Evolutionary conservation across 2,797 vertebrate species (phyloP).

Genomic region (Thalassophryne amazonica): DNA sequence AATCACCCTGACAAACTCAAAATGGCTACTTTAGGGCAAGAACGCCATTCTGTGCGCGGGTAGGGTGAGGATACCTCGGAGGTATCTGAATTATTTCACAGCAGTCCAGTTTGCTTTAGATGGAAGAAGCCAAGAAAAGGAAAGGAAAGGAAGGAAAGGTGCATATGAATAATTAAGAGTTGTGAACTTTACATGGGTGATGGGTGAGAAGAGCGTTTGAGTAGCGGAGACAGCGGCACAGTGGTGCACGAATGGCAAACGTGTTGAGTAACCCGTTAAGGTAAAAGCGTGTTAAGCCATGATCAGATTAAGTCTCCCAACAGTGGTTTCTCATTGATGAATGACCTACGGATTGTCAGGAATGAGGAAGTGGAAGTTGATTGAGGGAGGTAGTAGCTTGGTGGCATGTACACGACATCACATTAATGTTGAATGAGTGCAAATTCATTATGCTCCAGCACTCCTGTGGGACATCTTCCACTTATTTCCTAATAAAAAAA

Average conservation of each 20-base stretch:
- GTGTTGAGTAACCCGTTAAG: slow-evolving; percentile 17
- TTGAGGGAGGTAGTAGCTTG: slow-evolving; percentile 38
- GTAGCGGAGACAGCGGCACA: slow-evolving; percentile 1
- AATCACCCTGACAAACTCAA: slow-evolving; percentile 37
- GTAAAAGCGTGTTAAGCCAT: slow-evolving; percentile 10
- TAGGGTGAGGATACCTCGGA: slow-evolving; percentile 1
- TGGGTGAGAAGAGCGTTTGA: slow-evolving; percentile 32
- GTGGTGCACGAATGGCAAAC: slow-evolving; percentile 29
- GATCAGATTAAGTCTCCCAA: slow-evolving; percentile 37
- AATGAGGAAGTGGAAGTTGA: slow-evolving; percentile 37
- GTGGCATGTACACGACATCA: slow-evolving; percentile 38
- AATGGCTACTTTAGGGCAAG: slow-evolving; percentile 32
- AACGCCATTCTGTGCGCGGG: slow-evolving; percentile 3
- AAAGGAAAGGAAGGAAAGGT: slow-evolving; percentile 2
- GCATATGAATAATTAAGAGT: slow-evolving; percentile 59
- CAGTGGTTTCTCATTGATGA: slow-evolving; percentile 24
- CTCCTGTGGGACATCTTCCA: slow-evolving; percentile 64
- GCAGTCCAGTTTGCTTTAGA: slow-evolving; percentile 5
- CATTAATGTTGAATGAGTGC: slow-evolving; percentile 63
- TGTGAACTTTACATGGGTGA: slow-evolving; percentile 53
- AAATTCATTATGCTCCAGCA: slow-evolving; percentile 65
- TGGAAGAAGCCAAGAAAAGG: neutral
- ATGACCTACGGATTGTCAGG: slow-evolving; percentile 43
- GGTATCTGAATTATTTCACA: slow-evolving; percentile 50
- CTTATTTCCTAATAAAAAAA: slow-evolving; percentile 63